phyloP scores from a whole-genome alignment of 2,888 invertebrate species.

The Crossocerus cetratus region DNA sequence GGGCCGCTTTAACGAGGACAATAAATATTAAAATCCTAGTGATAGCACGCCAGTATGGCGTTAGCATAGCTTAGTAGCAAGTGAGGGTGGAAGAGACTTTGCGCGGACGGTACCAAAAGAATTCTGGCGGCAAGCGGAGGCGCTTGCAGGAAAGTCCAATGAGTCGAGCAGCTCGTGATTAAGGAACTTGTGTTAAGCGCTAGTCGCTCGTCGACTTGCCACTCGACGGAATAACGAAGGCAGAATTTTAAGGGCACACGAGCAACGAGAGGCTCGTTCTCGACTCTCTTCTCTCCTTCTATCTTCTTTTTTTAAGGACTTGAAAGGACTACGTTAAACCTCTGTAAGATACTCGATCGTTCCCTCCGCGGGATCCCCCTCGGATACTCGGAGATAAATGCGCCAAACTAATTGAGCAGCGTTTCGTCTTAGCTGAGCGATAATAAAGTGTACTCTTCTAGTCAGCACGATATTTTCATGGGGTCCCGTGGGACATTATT shows the following conservation, averaged over 20 bases:
- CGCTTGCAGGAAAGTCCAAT: conserved; percentile 15
- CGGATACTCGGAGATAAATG: no score
- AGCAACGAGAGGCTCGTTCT: conserved; percentile 29
- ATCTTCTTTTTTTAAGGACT: conserved; percentile 3
- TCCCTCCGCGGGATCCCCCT: no score
- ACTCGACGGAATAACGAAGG: conserved; percentile 16
- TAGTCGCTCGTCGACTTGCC: conserved; percentile 27
- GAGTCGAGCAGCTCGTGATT: conserved; percentile 55
- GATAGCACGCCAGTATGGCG: conserved; percentile 39
- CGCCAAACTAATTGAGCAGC: no score
- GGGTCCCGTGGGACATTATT: background rate
- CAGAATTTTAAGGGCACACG: conserved; percentile 36
- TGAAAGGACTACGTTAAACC: conserved; percentile 17
- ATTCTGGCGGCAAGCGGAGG: background rate
- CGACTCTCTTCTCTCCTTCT: conserved; percentile 14
- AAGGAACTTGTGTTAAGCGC: conserved; percentile 25
- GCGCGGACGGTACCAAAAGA: no score
- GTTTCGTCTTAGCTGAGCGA: no score
- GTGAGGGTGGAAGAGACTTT: background rate
- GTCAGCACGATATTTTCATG: background rate
- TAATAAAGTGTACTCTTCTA: no score
- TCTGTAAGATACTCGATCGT: conserved; percentile 22
- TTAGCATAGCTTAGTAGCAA: conserved; percentile 29
- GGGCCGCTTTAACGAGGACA: conserved; percentile 65
- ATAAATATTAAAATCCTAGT: conserved; percentile 61